Evolutionary conservation across 2,888 invertebrate genomes (phyloP), one percentile per base, ranked within the genome.

Genomic region (Thyatira batis): DNA sequence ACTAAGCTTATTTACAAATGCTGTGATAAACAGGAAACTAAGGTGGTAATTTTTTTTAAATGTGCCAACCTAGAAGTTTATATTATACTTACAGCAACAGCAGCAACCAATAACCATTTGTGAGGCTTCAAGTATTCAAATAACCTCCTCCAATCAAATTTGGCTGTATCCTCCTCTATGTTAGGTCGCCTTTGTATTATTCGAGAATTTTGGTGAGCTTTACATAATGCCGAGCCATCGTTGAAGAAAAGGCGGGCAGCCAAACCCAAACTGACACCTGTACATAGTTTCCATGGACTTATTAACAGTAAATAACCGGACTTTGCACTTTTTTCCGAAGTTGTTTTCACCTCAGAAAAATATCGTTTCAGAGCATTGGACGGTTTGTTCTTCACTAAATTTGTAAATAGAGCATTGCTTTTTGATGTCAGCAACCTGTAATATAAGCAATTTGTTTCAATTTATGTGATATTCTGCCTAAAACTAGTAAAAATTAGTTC

Each of bases 91-190:
- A 98, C 98, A 71, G 93, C 92, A 71, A 98, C 92, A 55, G 98
- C 97, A 53, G 95, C 94, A 5, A 95, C 73, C 51, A 98, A 92
- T 62, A 96, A 94, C 93, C 95, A 95, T 57, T 96, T 87, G 80
- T 97, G 96, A 21, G 97, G 96, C 74, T 93, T 92, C 1, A 98
- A 83, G 77, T 98, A 95, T 11, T 89, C 76, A 82, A 95, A 94
- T 60, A 98, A 94, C 58, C 93, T 94, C 20, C 82, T 89, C 97
- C 97, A 98, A 76, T 97, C 95, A 87, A 98, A 97, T 59, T 93
- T 92, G 0, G 92, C 80, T 63, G 93, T 92, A 51, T 93, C 93
- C 49, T 92, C 92, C 25, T 82, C 65, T 6, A 91, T 60, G 63
- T 88, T 86, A 1, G 84, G 80, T 51, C 93, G 89, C 73, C 94